A percentile compares a stretch with the other conserved stretches of the same genome.
Evolutionary conservation across 2,797 vertebrate species (phyloP).

Genomic region (Falco concolor): DNA sequence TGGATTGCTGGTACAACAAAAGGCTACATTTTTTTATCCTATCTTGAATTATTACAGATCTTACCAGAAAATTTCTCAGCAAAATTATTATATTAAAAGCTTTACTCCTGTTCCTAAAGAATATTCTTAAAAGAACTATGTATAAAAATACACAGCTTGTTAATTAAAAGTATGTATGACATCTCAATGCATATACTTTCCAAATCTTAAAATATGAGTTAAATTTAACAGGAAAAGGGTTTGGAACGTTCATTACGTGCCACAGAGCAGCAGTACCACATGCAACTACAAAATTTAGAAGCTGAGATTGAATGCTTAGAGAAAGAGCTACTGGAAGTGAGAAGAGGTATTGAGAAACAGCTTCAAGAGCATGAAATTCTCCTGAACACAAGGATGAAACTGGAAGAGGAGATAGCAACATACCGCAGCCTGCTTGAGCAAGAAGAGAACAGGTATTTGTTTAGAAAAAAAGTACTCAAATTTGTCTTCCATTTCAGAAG

Average conservation of each 20-base stretch:
- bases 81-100: not conserved
- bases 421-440: constrained; percentile 90
- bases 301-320: constrained; percentile 84
- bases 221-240: constrained; percentile 83
- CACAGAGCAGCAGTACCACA: constrained; percentile 85
- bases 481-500: not conserved
- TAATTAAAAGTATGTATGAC: not conserved
- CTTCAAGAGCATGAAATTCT: constrained; percentile 86
- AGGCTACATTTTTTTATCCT: not conserved
- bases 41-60: not conserved
- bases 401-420: constrained; percentile 89
- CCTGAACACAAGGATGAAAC: constrained; percentile 92
- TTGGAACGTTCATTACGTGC: constrained; percentile 84
- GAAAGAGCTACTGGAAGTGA: constrained; percentile 85
- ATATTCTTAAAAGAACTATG: not conserved
- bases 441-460: constrained; percentile 88
- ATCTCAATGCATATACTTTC: not conserved
- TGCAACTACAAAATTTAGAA: constrained; percentile 85
- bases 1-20: not conserved
- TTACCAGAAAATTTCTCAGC: not conserved
- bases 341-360: constrained; percentile 84
- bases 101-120: not conserved
- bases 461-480: not conserved
- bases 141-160: not conserved
- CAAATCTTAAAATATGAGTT: not conserved